Conservation (phyloP, 2,888 invertebrate genomes). For the Metacarcinus magister region DNA sequence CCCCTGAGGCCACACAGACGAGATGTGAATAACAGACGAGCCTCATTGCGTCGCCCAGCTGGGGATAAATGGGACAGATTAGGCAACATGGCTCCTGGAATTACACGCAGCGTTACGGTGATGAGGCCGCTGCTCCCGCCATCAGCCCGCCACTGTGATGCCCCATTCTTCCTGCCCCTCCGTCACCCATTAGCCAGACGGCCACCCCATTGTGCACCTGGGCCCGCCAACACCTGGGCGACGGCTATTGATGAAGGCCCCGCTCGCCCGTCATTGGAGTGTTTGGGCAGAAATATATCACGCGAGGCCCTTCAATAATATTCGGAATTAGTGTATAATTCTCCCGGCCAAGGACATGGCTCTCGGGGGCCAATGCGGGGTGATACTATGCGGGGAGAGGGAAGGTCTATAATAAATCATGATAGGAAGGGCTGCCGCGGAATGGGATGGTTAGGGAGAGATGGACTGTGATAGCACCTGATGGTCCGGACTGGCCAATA, state of each 20-base stretch:
- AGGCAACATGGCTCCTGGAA: conserved; percentile 60
- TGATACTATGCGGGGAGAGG: background rate
- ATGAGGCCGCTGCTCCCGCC: background rate
- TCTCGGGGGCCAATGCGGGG: background rate
- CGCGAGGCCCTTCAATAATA: background rate
- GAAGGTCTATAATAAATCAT: background rate
- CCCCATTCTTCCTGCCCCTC: conserved; percentile 34
- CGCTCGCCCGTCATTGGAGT: background rate
- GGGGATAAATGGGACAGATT: conserved; percentile 62
- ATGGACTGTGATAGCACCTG: background rate
- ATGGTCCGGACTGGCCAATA: background rate
- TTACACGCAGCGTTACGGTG: background rate
- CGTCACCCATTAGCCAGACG: conserved; percentile 57
- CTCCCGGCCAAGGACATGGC: background rate
- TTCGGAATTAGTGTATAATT: background rate
- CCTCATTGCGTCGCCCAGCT: conserved; percentile 30
- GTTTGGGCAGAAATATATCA: background rate
- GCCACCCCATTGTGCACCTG: conserved; percentile 46
- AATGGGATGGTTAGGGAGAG: background rate
- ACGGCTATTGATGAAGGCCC: background rate
- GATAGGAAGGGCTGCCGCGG: background rate
- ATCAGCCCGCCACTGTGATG: background rate
- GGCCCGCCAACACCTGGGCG: background rate
- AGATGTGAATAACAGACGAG: conserved; percentile 36
- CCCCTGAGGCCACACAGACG: background rate